Conservation (phyloP, 23 tunicate genomes). For the Trididemnum clinides region DNA sequence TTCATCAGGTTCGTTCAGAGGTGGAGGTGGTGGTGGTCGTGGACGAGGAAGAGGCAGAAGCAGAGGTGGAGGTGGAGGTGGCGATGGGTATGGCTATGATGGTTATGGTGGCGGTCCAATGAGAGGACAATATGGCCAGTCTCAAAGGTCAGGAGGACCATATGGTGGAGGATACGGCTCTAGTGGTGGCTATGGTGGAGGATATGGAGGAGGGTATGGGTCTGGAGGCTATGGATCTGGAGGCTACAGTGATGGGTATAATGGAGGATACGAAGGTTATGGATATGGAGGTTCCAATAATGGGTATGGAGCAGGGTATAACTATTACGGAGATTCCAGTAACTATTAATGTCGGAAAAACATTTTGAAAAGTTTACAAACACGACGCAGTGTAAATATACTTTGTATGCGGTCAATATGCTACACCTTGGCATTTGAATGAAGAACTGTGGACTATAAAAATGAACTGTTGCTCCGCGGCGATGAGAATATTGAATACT, state of each 20-base stretch:
- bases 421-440: too few species aligned
- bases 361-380: too few species aligned
- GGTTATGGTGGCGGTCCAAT: conserved; percentile 53
- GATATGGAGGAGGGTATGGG: conserved; percentile 15
- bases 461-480: too few species aligned
- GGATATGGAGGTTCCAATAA: background rate
- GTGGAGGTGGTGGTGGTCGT: conserved; percentile 29
- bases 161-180: background rate
- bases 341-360: background rate
- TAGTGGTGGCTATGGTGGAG: conserved; percentile 44
- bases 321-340: background rate
- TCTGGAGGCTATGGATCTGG: conserved; percentile 21
- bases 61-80: conserved; percentile 40
- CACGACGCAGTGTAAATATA: background rate
- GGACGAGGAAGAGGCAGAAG: conserved; percentile 39
- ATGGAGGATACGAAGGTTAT: conserved; percentile 19
- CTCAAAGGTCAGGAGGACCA: conserved; percentile 10
- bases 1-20: background rate
- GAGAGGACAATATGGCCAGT: conserved; percentile 14
- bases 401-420: background rate
- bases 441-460: too few species aligned
- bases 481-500: too few species aligned
- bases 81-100: conserved; percentile 17
- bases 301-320: conserved; percentile 8
- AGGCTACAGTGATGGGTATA: background rate